These are phyloP conservation scores for Cydia fagiglandana DNA, from an alignment of 1,140 invertebrate species.

Conservation along the genomic window DNA sequence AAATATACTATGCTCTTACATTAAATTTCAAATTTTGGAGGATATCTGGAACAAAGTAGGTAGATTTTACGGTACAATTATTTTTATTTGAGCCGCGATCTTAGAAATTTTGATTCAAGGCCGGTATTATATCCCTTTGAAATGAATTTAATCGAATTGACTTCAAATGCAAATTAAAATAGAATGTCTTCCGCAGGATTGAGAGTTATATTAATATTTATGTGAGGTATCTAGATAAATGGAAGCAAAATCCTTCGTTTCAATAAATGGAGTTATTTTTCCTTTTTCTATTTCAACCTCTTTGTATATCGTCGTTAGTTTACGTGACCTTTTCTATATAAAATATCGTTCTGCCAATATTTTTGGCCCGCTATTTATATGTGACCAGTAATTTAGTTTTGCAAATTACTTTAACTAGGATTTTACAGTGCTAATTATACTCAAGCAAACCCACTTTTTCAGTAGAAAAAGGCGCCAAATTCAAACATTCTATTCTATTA, in stretches of 20 bases:
- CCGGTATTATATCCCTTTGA: background rate
- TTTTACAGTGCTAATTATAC: no score
- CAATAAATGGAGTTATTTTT: background rate
- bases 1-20: no score
- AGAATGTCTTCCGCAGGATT: background rate
- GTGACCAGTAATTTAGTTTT: no score
- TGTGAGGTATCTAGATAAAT: background rate
- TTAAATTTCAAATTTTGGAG: no score
- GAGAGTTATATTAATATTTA: conserved; percentile 11
- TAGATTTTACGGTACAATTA: background rate
- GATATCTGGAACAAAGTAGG: no score
- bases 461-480: no score
- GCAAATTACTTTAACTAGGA: no score
- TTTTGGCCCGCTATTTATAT: no score
- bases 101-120: background rate
- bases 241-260: background rate
- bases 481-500: background rate
- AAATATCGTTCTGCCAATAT: no score
- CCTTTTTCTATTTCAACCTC: background rate
- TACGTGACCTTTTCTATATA: no score
- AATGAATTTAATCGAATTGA: background rate
- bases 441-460: no score
- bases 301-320: background rate
- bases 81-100: background rate
- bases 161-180: conserved; percentile 1